Base-by-base conservation (phyloP, 2,888 invertebrate species). In the Ochropacha duplaris region DNA sequence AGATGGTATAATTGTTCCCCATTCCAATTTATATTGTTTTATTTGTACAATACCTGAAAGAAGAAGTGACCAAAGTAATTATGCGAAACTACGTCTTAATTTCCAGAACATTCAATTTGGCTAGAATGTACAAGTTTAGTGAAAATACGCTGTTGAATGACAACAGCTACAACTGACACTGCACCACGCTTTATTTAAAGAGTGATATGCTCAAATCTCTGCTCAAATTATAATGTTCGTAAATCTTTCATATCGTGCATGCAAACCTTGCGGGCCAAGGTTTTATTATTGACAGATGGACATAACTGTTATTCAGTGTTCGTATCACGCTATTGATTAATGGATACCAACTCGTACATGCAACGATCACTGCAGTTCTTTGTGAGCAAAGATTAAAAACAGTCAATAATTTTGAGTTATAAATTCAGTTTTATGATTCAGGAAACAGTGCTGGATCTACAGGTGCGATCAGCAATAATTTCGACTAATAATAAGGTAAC, bases 201-300 rank as follows among this genome's bases (percentile, higher is more conserved):
- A 76, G 69, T 72, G 74, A 77, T 75, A 62, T 57, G 62, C 65
- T 66, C 64, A 55, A 83, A 79, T 81, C 78, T 75, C 61, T 57
- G 62, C 65, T 66, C 64, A 55, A 83, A 79, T 81, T 79, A 80
- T 81, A 76, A 70, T 67, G 70, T 65, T 66, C 78, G 76, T 85
- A 80, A 77, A 78, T 83, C 81, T 80, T 69, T 81, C 74, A 72
- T 44, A 16, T 44, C 19, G 71, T 68, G 59, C 63, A 64, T 73
- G 73, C 64, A 74, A 83, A 81, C 77, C 78, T 77, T 68, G 72
- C 71, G 62, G 78, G 81, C 83, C 86, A 87, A 86, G 87, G 87
- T 66, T 62, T 57, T 22, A 11, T 54, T 65, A 65, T 66, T 77
- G 82, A 81, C 75, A 71, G 77, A 79, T 69, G 72, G 75, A 84